These are phyloP conservation scores for Euwallacea similis DNA, from an alignment of 1,140 invertebrate genomes.

Conservation along the genomic window DNA sequence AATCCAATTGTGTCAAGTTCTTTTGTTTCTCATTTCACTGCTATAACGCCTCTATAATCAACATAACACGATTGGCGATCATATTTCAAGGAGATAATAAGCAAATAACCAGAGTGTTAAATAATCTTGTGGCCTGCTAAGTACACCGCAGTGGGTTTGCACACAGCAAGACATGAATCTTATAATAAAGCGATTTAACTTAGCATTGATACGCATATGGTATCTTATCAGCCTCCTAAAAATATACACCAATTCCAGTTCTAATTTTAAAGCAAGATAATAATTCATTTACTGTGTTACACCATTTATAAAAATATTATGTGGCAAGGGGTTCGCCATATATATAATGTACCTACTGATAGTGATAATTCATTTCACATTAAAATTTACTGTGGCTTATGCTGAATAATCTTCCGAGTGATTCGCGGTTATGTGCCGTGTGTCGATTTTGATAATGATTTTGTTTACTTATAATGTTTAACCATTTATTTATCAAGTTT, in stretches of 20 bases:
- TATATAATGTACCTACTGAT: no score
- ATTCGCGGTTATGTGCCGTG: no score
- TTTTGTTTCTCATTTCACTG: neutral
- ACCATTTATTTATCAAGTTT: no score
- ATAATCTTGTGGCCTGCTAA: neutral
- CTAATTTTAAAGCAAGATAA: neutral
- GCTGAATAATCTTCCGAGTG: no score
- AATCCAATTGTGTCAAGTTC: neutral
- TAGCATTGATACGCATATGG: neutral
- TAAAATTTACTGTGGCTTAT: no score
- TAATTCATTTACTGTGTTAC: slow-evolving; percentile 3
- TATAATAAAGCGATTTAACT: no score
- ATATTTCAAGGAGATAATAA: neutral
- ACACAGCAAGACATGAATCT: no score
- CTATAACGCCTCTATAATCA: neutral
- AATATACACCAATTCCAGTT: slow-evolving; percentile 4
- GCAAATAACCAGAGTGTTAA: neutral
- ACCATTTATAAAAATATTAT: neutral
- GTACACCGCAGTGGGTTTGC: no score
- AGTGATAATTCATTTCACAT: no score
- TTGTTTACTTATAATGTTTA: no score
- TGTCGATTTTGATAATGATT: no score
- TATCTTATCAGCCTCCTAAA: slow-evolving; percentile 1
- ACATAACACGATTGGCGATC: neutral
- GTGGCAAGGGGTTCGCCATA: neutral